Evolutionary conservation across 2,113 vertebrate genomes (phyloP).

Genomic region (Macroglossus sobrinus): DNA sequence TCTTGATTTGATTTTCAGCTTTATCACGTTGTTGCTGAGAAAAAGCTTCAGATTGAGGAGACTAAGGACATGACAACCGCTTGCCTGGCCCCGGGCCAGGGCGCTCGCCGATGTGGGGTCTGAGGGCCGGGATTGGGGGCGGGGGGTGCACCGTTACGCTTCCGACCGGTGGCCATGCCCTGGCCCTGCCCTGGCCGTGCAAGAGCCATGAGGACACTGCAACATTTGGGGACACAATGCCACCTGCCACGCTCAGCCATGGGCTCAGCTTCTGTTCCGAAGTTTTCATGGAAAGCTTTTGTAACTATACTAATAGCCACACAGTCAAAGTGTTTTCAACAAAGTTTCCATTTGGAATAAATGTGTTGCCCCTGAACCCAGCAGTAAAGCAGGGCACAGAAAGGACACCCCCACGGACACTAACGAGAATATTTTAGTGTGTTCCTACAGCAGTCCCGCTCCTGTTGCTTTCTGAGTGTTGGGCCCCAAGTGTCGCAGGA

Average conservation of each 20-base stretch:
- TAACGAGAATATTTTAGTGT: background rate
- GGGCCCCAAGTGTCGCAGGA: background rate
- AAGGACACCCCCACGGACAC: background rate
- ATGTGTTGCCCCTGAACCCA: background rate
- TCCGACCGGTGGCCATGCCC: too few relatives aligned
- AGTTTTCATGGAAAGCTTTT: background rate
- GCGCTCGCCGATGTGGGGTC: too few relatives aligned
- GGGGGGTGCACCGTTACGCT: too few relatives aligned
- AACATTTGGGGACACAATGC: background rate
- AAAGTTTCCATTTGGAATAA: background rate
- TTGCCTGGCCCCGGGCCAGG: too few relatives aligned
- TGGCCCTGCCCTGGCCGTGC: too few relatives aligned
- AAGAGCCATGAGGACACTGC: background rate
- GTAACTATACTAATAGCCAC: background rate
- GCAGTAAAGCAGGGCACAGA: background rate
- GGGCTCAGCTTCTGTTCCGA: background rate
- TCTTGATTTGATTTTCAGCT: background rate
- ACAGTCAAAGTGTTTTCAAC: background rate
- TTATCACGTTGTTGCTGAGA: background rate
- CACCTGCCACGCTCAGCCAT: background rate
- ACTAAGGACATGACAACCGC: background rate
- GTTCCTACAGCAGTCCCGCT: background rate
- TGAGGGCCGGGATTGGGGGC: too few relatives aligned
- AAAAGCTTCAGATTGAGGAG: background rate
- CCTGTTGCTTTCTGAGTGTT: background rate